Evolutionary conservation across 2,888 invertebrate species (phyloP).

Genomic region (Leucophenga maculata): DNA sequence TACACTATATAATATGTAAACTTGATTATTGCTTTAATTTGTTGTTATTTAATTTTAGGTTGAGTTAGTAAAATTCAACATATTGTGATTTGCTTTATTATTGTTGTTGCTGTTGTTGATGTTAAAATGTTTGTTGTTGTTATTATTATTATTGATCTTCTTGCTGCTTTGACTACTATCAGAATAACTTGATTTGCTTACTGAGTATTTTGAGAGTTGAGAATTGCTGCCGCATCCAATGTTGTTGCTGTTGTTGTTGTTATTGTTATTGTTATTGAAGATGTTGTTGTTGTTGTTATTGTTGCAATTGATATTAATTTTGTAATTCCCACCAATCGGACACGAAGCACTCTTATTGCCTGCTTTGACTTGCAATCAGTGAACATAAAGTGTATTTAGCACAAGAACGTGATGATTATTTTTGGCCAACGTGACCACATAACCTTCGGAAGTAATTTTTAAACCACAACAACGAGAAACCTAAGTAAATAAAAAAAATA

Average conservation of each 20-base stretch:
- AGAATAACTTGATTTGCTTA: constrained; percentile 7
- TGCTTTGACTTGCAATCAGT: constrained; percentile 78
- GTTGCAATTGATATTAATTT: constrained; percentile 32
- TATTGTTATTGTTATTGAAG: constrained; percentile 28
- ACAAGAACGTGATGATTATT: constrained; percentile 99
- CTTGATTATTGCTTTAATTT: constrained; percentile 33
- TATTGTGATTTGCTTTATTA: constrained; percentile 32
- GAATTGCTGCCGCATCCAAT: constrained; percentile 27
- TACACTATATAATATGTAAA: constrained; percentile 25
- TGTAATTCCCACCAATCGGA: constrained; percentile 32
- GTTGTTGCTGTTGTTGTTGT: constrained; percentile 23
- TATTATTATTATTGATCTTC: constrained; percentile 45
- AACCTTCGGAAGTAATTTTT: constrained; percentile 97
- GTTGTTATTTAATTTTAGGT: constrained; percentile 25
- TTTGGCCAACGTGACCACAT: constrained; percentile 96
- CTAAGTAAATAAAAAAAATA: constrained; percentile 73
- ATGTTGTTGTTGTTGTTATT: constrained; percentile 34
- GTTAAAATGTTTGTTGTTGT: constrained; percentile 33
- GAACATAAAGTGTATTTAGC: constrained; percentile 93
- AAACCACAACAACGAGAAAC: constrained; percentile 98
- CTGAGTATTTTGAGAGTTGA: constrained; percentile 25
- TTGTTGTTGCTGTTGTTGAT: constrained; percentile 22
- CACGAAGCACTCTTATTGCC: constrained; percentile 50
- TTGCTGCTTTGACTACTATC: constrained; percentile 36
- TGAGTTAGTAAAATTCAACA: constrained; percentile 27